Base-by-base conservation (phyloP, 1,140 invertebrate genomes). In the Ceratina australensis region DNA sequence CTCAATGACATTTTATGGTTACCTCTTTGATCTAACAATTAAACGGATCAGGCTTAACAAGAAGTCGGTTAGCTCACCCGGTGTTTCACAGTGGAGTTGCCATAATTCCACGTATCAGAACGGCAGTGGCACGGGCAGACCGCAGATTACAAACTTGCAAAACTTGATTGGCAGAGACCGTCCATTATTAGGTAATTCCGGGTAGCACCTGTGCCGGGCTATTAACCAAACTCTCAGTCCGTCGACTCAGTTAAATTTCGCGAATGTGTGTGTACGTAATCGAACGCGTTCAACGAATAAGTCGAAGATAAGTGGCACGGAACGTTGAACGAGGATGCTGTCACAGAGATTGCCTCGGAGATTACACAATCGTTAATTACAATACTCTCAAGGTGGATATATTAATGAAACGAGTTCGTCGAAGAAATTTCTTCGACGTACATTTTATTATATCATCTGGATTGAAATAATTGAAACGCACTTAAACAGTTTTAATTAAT, bases 121-220 rank as follows among this genome's bases (percentile, higher is more conserved):
- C 16, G 4, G 16, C 72, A 28, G 56, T 42, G 22, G 57, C 57
- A 50, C 69, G 69, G 28, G 57, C 69, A 18, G n/a, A 18, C 61
- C 61, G 61, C 50, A 66, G 66, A 74, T 74, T 74, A 74, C 50
- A 66, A 74, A 74, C 61, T 74, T 56, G 73, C 65, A 28, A 33
- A 57, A 33, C 56, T 56, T 42, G 65, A 68, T 76, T 59, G 64
- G 73, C 65, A 52, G 64, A 42, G 64, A 67, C 28, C 57, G 74
- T 56, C 42, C 49, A 52, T 77, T 77, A 69, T 61, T 59, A 61
- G 67, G 47, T 63, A 71, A 77, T 77, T 71, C 56, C 66, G 26
- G 67, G 74, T 69, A 61, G 74, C 74, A 77, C 74, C 74, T 63
- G 74, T 77, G 66, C 20, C 22, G 52, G 28, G 73, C 52, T 60